Percentiles rank a stretch among this genome's conserved stretches.
phyloP scores from a whole-genome alignment of 1,140 invertebrate genomes.

The Platyscapa corneri region DNA sequence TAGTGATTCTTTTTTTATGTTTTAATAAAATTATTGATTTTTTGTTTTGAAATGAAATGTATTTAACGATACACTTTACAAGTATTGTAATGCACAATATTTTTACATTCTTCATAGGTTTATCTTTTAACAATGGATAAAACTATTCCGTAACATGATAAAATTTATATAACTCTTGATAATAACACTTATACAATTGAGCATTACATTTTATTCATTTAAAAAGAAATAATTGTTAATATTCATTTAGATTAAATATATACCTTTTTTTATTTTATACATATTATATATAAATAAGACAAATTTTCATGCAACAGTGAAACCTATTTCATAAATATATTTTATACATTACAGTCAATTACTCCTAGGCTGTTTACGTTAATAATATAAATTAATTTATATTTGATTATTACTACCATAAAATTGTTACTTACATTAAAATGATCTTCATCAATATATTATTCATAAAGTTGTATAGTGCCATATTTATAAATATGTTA shows the following conservation, averaged over 20 bases:
- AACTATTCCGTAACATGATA: constrained; percentile 38
- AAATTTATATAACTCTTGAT: constrained; percentile 15
- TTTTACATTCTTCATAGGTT: constrained; percentile 21
- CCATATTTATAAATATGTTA: background rate
- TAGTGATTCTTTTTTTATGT: background rate
- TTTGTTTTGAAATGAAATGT: background rate
- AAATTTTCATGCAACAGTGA: constrained; percentile 64
- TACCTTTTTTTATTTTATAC: constrained; percentile 58
- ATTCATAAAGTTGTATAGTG: constrained; percentile 33
- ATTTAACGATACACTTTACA: constrained; percentile 2
- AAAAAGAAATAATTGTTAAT: constrained; percentile 37
- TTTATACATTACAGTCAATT: constrained; percentile 36
- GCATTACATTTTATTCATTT: background rate
- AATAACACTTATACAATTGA: constrained; percentile 27
- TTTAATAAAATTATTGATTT: background rate
- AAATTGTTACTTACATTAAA: background rate
- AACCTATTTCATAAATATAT: constrained; percentile 59
- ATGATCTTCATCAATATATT: background rate
- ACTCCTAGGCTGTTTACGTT: constrained; percentile 18
- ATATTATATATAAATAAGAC: constrained; percentile 64
- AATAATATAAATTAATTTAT: background rate
- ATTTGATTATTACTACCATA: background rate
- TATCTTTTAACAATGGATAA: constrained; percentile 36
- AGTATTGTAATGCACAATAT: constrained; percentile 20
- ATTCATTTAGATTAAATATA: constrained; percentile 5